These are phyloP conservation scores for Agrochola circellaris DNA, from an alignment of 2,888 invertebrate genomes.

Conservation along the genomic window DNA sequence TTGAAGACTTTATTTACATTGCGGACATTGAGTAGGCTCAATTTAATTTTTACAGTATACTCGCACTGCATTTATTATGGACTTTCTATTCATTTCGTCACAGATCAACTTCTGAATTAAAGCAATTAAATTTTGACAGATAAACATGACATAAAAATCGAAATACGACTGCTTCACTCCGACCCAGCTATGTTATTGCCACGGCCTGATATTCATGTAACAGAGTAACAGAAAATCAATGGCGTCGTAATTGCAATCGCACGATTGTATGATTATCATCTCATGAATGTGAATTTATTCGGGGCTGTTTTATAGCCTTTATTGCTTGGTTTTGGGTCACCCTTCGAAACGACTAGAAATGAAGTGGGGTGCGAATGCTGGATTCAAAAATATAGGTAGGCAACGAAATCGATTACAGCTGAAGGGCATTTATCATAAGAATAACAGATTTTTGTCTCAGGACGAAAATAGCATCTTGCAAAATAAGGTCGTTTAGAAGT, in stretches of 20 bases:
- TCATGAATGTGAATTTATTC: conserved; percentile 63
- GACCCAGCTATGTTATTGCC: conserved; percentile 34
- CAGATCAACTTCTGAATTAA: not conserved
- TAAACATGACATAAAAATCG: conserved; percentile 16
- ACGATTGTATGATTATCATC: conserved; percentile 62
- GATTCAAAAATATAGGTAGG: conserved; percentile 26
- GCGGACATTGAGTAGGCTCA: no score
- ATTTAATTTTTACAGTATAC: not conserved
- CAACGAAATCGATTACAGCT: conserved; percentile 16
- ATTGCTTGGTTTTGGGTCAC: conserved; percentile 39
- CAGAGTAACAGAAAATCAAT: conserved; percentile 64
- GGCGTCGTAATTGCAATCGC: conserved; percentile 57
- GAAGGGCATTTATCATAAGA: not conserved
- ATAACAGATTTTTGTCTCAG: not conserved
- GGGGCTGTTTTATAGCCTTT: conserved; percentile 41
- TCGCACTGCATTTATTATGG: no score
- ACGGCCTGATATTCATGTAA: conserved; percentile 41
- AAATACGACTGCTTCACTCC: conserved; percentile 22
- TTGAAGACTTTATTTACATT: not conserved
- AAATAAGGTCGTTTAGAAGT: not conserved
- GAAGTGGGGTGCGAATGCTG: conserved; percentile 35
- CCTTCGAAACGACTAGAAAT: conserved; percentile 17
- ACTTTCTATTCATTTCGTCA: not conserved
- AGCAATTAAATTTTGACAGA: conserved; percentile 1
- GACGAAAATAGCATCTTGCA: not conserved